phyloP scores from a whole-genome alignment of 92 coral and sea anemone genomes.

The Montipora capitata region DNA sequence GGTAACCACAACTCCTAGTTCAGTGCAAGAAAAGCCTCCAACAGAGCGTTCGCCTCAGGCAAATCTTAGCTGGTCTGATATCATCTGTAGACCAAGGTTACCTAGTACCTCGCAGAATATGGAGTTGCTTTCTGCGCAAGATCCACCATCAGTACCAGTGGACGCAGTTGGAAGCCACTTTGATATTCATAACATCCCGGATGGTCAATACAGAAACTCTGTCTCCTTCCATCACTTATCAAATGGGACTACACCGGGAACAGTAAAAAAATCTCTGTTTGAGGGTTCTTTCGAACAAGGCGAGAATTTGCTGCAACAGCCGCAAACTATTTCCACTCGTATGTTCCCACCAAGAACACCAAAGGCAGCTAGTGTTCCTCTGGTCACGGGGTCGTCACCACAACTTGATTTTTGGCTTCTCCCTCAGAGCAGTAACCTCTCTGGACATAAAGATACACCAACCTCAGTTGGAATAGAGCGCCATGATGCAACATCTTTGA shows the following conservation, averaged over 20 bases:
- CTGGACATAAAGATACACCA: conserved; percentile 7
- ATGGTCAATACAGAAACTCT: not conserved
- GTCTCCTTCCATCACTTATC: not conserved
- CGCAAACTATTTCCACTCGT: not conserved
- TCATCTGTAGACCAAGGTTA: conserved; percentile 4
- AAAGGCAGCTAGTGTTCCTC: conserved; percentile 14
- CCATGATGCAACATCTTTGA: conserved; percentile 10
- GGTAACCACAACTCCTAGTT: conserved; percentile 27
- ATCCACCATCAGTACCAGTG: not conserved
- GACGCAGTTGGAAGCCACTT: not conserved
- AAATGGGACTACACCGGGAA: conserved; percentile 16
- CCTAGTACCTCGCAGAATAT: conserved; percentile 45
- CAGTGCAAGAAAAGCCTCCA: conserved; percentile 3
- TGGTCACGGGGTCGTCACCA: conserved; percentile 19
- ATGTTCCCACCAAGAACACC: not conserved
- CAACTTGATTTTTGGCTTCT: conserved; percentile 43
- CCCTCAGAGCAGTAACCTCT: conserved; percentile 3
- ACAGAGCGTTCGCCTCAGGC: conserved; percentile 9
- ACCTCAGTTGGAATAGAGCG: not conserved
- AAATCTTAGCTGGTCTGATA: conserved; percentile 24
- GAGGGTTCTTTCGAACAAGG: conserved; percentile 1
- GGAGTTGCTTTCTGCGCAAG: conserved; percentile 47
- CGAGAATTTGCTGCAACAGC: not conserved
- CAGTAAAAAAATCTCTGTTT: conserved; percentile 31
- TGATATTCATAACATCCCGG: not conserved